These are phyloP conservation scores for Acleris cristana DNA, from an alignment of 2,888 invertebrate genomes.

Conservation along the genomic window DNA sequence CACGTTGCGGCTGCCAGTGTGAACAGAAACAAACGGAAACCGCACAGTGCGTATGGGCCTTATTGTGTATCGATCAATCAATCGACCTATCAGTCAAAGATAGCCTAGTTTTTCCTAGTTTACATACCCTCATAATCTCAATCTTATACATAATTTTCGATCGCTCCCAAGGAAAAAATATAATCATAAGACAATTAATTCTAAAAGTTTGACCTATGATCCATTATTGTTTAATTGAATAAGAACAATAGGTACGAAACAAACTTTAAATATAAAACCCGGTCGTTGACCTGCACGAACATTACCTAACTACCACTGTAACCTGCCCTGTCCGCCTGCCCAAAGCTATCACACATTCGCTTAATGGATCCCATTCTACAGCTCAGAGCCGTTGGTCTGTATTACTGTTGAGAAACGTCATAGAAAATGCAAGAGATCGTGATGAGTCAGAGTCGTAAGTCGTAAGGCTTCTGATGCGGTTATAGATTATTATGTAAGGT, in stretches of 20 bases:
- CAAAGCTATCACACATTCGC: constrained; percentile 1
- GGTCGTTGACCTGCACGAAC: constrained; percentile 52
- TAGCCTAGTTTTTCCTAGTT: too few relatives aligned
- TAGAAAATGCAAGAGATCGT: constrained; percentile 49
- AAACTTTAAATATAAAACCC: constrained; percentile 23
- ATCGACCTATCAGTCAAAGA: too few relatives aligned
- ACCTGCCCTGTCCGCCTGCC: constrained; percentile 40
- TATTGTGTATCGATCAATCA: too few relatives aligned
- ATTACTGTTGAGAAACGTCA: constrained; percentile 38
- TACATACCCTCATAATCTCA: too few relatives aligned
- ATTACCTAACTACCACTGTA: constrained; percentile 47
- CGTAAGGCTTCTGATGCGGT: constrained; percentile 20
- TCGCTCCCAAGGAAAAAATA: background rate
- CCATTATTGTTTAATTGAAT: background rate
- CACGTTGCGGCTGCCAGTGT: too few relatives aligned
- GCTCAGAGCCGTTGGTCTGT: constrained; percentile 32
- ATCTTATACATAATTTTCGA: too few relatives aligned
- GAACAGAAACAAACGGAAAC: too few relatives aligned
- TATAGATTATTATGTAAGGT: background rate
- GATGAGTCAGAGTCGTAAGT: constrained; percentile 37
- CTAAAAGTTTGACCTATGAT: background rate
- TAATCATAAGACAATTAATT: background rate
- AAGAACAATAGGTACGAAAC: too few relatives aligned
- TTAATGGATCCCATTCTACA: constrained; percentile 23
- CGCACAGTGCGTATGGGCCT: too few relatives aligned